Conservation (phyloP, 2,797 vertebrate genomes). For the Epinephelus awoara region DNA sequence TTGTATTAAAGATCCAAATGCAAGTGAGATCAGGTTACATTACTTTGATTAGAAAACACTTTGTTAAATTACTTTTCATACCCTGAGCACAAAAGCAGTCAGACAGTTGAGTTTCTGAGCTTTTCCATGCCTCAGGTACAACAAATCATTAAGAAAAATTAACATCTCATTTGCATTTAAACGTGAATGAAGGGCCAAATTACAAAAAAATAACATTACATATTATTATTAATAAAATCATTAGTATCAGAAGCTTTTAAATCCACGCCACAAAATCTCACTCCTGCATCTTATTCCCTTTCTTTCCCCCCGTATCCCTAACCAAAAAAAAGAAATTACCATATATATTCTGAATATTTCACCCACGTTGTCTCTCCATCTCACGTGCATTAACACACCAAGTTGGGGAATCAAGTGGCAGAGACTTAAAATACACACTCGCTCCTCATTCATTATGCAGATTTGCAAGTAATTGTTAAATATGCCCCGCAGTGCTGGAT, state of each 20-base stretch:
- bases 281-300: background rate
- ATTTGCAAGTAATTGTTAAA: constrained; percentile 90
- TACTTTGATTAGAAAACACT: constrained; percentile 84
- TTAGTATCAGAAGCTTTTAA: background rate
- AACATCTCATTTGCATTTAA: constrained; percentile 87
- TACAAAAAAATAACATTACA: constrained; percentile 26
- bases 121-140: constrained; percentile 79
- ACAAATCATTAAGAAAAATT: constrained; percentile 87
- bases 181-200: constrained; percentile 58
- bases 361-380: constrained; percentile 19
- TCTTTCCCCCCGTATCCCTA: too few relatives aligned
- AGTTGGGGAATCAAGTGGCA: constrained; percentile 79
- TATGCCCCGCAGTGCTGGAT: constrained; percentile 90
- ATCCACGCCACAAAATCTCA: background rate
- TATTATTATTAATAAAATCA: constrained; percentile 19
- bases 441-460: constrained; percentile 92
- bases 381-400: constrained; percentile 58
- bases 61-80: constrained; percentile 86
- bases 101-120: constrained; percentile 76
- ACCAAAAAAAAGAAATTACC: background rate
- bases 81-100: constrained; percentile 82
- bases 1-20: constrained; percentile 69
- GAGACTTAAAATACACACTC: constrained; percentile 82
- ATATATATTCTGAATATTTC: constrained; percentile 25
- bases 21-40: constrained; percentile 77